phyloP scores from a whole-genome alignment of 2,113 vertebrate species.

The Synchiropus splendidus region DNA sequence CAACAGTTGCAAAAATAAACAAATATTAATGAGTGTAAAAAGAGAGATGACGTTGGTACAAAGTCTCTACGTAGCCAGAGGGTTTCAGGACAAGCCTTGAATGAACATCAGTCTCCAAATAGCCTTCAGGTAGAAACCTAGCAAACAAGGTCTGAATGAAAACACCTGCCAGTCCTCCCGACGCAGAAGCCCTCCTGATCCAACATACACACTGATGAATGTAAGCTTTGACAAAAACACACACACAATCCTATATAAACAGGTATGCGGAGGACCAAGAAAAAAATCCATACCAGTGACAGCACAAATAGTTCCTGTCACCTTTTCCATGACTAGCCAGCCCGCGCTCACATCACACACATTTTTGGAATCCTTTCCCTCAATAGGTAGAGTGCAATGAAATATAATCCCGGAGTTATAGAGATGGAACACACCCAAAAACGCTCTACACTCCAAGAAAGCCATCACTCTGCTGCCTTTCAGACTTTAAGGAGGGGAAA shows the following conservation, averaged over 20 bases:
- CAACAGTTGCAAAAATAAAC: too few relatives aligned
- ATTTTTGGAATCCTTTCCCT: slow-evolving; percentile 37
- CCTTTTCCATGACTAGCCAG: slow-evolving; percentile 36
- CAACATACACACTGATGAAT: slow-evolving; percentile 54
- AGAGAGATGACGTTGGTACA: slow-evolving; percentile 10
- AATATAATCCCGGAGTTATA: slow-evolving; percentile 47
- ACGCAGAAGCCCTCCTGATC: slow-evolving; percentile 39
- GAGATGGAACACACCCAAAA: slow-evolving; percentile 57
- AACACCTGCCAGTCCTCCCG: slow-evolving; percentile 55
- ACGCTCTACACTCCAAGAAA: slow-evolving; percentile 49
- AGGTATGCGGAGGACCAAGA: slow-evolving; percentile 19
- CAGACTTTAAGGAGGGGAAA: slow-evolving; percentile 38
- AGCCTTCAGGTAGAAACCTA: slow-evolving; percentile 44
- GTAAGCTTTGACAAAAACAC: slow-evolving; percentile 43
- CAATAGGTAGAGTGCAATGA: slow-evolving; percentile 46
- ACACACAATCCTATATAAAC: slow-evolving; percentile 11
- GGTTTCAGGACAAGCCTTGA: slow-evolving; percentile 38
- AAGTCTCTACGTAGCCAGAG: slow-evolving; percentile 16
- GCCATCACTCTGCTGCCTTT: slow-evolving; percentile 37
- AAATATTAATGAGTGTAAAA: too few relatives aligned
- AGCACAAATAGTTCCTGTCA: slow-evolving; percentile 29
- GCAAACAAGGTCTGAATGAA: slow-evolving; percentile 56
- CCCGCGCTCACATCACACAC: slow-evolving; percentile 24
- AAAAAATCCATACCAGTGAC: slow-evolving; percentile 11
- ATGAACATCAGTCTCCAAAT: slow-evolving; percentile 54